Evolutionary conservation across 2,888 invertebrate genomes (phyloP), one percentile per base, ranked within the genome.

Genomic region (Agrotis segetum): DNA sequence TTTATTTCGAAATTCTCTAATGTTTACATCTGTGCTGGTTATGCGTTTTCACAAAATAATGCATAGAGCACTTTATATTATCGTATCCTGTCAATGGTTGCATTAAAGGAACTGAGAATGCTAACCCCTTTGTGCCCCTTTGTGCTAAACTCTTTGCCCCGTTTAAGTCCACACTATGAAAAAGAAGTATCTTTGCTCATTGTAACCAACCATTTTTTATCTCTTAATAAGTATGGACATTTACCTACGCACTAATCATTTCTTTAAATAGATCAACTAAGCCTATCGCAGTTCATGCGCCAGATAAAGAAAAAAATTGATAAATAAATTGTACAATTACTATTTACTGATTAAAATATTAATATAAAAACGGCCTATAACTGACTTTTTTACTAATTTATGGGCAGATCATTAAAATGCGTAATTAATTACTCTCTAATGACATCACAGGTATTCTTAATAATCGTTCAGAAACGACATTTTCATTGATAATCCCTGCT

Each of bases 341-440:
- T 50, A 53, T 60, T 60, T 59, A 13, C 40, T 52, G 40, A 50
- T 61, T 7, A 46, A 58, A 24, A 34, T 34, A 21, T 19, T 50
- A 17, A 47, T 44, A 49, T 44, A 16, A 14, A 3, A 49, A 46
- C n/a, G 13, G n/a, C 13, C 14, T 72, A 61, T n/a, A 2, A 6
- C 69, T 69, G 14, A 46, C 21, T 29, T 16, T 6, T 11, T 50
- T 21, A 40, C 4, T 5, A 60, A 9, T 59, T 53, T 55, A 29
- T 9, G 16, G 13, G 21, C 16, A 47, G 3, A n/a, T 49, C 24
- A 53, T 64, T 70, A 66, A 11, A 17, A 17, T 21, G 9, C 34
- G 14, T 40, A 63, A 59, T 59, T 49, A 47, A 53, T 72, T 63
- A 62, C 7, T 2, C 46, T n/a, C 13, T 65, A 75, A 61, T 78